Base-by-base conservation (phyloP, 2,113 vertebrate genomes). In the Menura novaehollandiae region DNA sequence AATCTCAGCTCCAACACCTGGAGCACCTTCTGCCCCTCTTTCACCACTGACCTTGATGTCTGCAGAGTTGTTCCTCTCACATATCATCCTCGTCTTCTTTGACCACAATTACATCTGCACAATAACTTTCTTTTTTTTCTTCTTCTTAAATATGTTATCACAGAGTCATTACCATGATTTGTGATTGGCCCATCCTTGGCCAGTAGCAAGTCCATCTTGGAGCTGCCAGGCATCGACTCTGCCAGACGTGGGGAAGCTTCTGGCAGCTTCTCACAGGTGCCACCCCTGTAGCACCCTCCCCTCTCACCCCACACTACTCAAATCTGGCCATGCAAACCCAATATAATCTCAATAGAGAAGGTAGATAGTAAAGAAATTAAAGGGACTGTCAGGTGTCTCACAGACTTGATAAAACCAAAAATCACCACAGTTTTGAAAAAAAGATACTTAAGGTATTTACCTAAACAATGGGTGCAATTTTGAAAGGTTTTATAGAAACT, bases 351-450 rank as follows among this genome's bases (percentile, higher is more conserved):
- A 26, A 20, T 16, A 53, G 21, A 69, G 6, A 59, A 1, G 2
- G 3, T 5, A 59, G 12, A 33, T 21, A 47, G 2, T 35, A 60
- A 51, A 27, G 35, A 68, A 58, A 59, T 3, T 14, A 78, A 35
- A 59, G 14, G 5, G 28, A 59, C 3, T 41, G 8, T 28, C 19
- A 52, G 11, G 3, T 51, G 19, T 78, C 11, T 41, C 32, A 63
- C 13, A 10, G 35, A 43, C 7, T 44, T 55, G 10, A 37, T 37
- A 52, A 27, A 76, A 91, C 6, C 15, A 56, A 62, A 83, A 73
- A 33, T 8, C 52, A 2, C 39, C 0, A 0, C 39, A 63, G 10
- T 8, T 82, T 53, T 41, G 10, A 52, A 21, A 46, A 58, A 59
- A 79, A 32, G 5, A 5, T n/a, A 46, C 16, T 66, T 51, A 41